Conservation (phyloP, 2,888 invertebrate species). For the Patella depressa region DNA sequence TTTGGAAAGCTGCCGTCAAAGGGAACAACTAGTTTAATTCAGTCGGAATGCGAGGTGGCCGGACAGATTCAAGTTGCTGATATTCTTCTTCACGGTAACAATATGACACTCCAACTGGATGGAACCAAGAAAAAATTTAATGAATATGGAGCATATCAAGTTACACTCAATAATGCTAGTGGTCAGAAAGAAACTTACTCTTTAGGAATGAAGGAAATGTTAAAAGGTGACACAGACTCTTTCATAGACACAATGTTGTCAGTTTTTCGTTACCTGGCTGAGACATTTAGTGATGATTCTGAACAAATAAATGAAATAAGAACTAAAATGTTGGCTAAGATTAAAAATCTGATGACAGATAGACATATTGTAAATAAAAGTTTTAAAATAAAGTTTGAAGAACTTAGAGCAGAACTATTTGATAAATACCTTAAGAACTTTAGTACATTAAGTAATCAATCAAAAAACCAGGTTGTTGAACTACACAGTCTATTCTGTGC, state of each 20-base stretch:
- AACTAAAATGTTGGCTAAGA: not conserved
- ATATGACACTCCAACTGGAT: not conserved
- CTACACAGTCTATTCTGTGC: conserved; percentile 1
- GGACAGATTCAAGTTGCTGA: not conserved
- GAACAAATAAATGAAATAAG: not conserved
- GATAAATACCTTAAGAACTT: not conserved
- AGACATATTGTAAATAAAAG: not conserved
- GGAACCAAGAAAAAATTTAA: not conserved
- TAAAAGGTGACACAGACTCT: not conserved
- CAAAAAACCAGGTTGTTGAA: not conserved
- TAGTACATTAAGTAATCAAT: not conserved
- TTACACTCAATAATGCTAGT: not conserved
- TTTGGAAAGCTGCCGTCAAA: not conserved
- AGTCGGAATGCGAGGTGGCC: not conserved
- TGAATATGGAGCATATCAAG: not conserved
- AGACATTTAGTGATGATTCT: not conserved
- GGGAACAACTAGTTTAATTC: not conserved
- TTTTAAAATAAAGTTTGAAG: not conserved
- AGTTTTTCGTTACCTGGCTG: not conserved
- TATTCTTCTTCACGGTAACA: not conserved
- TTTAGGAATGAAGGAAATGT: not conserved
- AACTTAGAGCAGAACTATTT: not conserved
- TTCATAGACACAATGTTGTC: not conserved
- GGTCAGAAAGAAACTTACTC: not conserved
- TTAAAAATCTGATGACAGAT: conserved; percentile 3